Conservation (phyloP, 2,888 invertebrate genomes). For the Aphodius sticticus region DNA sequence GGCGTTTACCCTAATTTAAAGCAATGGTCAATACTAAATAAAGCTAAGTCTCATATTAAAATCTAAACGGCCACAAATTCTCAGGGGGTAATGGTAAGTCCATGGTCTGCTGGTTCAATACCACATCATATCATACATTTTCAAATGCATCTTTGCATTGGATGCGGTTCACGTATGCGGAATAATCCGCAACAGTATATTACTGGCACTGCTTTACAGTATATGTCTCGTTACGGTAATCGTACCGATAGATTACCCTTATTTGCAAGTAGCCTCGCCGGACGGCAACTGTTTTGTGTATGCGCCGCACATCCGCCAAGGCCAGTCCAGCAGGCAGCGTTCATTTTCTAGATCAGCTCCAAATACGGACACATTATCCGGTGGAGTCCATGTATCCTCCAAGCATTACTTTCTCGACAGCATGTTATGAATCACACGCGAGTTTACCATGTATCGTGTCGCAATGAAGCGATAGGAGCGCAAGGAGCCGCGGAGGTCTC, state of each 20-base stretch:
- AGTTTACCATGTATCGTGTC: background rate
- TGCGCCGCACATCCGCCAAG: background rate
- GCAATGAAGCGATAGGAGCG: background rate
- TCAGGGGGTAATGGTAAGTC: background rate
- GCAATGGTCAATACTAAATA: background rate
- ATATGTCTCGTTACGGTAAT: background rate
- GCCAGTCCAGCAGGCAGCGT: background rate
- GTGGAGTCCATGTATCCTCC: background rate
- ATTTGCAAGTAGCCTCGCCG: slow-evolving; percentile 4
- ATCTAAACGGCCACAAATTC: background rate
- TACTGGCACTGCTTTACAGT: background rate
- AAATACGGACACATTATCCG: background rate
- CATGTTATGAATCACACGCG: background rate
- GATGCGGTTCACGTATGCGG: background rate
- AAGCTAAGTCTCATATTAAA: background rate
- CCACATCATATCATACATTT: background rate
- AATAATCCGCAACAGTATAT: background rate
- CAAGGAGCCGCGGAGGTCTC: background rate
- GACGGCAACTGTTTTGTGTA: background rate
- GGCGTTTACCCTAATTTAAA: background rate
- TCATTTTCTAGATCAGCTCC: slow-evolving; percentile 4
- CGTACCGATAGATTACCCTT: slow-evolving; percentile 4
- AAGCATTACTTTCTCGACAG: background rate
- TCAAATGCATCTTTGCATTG: background rate
- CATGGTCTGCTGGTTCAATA: background rate